Percentiles rank a stretch among this genome's conserved stretches.
Evolutionary conservation across 2,797 vertebrate genomes (phyloP).

Genomic region (Sylvia borin): DNA sequence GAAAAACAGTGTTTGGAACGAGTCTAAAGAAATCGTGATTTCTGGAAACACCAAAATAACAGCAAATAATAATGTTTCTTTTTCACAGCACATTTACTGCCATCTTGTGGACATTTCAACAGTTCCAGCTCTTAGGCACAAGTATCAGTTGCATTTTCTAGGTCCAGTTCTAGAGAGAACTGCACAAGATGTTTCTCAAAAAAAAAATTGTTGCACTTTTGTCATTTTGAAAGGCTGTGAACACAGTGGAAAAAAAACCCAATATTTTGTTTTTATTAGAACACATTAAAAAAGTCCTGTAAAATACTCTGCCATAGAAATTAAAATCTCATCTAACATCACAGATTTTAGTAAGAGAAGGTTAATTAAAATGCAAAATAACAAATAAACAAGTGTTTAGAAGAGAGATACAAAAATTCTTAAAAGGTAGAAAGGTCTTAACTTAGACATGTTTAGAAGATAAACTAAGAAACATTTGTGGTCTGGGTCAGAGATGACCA

Average conservation of each 20-base stretch:
- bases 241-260: background rate
- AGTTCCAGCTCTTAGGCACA: background rate
- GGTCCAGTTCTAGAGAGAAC: background rate
- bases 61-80: background rate
- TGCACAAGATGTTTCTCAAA: background rate
- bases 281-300: too few species aligned
- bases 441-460: background rate
- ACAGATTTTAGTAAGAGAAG: background rate
- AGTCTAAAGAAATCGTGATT: background rate
- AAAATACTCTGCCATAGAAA: background rate
- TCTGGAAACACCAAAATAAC: background rate
- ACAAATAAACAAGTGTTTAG: background rate
- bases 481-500: background rate
- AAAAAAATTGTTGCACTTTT: background rate
- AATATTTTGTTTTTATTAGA: background rate
- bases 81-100: constrained; percentile 48
- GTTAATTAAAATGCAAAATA: background rate
- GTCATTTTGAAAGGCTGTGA: background rate
- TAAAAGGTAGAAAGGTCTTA: background rate
- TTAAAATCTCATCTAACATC: background rate
- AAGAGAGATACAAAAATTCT: background rate
- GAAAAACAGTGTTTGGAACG: background rate
- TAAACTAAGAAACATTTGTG: background rate
- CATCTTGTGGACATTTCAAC: constrained; percentile 62
- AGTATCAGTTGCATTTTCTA: background rate